Conservation (phyloP, 2,888 invertebrate genomes). For the Euplagia quadripunctaria region DNA sequence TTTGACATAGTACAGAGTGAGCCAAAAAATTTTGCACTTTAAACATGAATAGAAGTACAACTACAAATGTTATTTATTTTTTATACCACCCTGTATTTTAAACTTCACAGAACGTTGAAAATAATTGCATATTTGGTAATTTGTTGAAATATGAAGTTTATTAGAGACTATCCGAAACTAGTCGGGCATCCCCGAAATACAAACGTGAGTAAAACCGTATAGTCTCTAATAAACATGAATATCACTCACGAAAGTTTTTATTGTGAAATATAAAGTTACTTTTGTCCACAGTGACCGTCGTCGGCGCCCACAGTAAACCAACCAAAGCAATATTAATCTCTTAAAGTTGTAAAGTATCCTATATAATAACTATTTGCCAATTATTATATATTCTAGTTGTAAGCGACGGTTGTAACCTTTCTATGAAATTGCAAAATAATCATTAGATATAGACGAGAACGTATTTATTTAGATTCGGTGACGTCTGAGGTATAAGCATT, state of each 20-base stretch:
- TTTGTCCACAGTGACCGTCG: constrained; percentile 70
- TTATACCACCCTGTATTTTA: background rate
- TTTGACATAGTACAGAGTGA: too few relatives aligned
- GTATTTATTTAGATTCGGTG: constrained; percentile 27
- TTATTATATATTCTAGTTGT: constrained; percentile 45
- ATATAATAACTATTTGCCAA: constrained; percentile 55
- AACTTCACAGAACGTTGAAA: background rate
- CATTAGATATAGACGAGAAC: background rate
- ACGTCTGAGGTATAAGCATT: constrained; percentile 54
- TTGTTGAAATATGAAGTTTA: background rate
- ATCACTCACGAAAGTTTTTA: too few relatives aligned
- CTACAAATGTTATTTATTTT: too few relatives aligned
- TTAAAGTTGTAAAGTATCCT: constrained; percentile 64
- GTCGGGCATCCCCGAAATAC: too few relatives aligned
- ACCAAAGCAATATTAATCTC: constrained; percentile 74
- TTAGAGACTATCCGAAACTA: too few relatives aligned
- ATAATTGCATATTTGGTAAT: background rate
- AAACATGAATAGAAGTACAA: too few relatives aligned
- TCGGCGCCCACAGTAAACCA: constrained; percentile 50
- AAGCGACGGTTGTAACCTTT: constrained; percentile 49
- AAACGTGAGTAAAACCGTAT: too few relatives aligned
- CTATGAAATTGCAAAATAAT: constrained; percentile 15
- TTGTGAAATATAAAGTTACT: too few relatives aligned
- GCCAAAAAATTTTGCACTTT: too few relatives aligned
- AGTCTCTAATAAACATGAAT: too few relatives aligned